Conservation (phyloP, 2,888 invertebrate species). For the Drosophila testacea region DNA sequence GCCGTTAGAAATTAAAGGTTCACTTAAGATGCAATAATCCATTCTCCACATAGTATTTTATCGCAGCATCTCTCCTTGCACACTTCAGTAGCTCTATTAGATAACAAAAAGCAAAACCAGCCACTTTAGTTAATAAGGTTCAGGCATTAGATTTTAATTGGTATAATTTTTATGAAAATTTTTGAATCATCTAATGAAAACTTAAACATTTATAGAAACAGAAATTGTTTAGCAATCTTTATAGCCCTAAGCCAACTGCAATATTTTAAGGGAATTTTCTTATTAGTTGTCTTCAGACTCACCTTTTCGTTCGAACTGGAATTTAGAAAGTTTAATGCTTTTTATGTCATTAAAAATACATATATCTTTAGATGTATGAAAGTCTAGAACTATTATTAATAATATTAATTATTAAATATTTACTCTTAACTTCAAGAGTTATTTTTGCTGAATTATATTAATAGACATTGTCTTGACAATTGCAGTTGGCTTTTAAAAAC, state of each 20-base stretch:
- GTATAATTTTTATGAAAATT: neutral
- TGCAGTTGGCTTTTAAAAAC: constrained; percentile 39
- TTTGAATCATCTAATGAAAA: constrained; percentile 4
- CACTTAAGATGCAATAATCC: constrained; percentile 21
- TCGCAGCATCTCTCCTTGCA: constrained; percentile 32
- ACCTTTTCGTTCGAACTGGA: neutral
- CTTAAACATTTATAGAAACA: neutral
- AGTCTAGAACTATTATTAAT: neutral
- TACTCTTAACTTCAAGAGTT: neutral
- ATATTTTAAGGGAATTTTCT: neutral
- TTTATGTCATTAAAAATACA: neutral
- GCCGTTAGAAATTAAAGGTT: constrained; percentile 85
- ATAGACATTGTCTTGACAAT: constrained; percentile 4
- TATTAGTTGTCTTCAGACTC: neutral
- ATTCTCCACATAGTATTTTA: constrained; percentile 36
- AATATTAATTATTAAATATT: constrained; percentile 2
- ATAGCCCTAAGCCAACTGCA: constrained; percentile 35
- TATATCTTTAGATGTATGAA: neutral
- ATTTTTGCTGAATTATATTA: neutral
- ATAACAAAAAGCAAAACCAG: constrained; percentile 16
- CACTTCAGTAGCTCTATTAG: constrained; percentile 16
- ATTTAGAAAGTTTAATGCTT: neutral
- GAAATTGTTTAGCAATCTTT: constrained; percentile 1
- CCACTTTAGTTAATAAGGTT: constrained; percentile 44
- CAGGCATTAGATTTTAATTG: neutral